phyloP scores from a whole-genome alignment of 2,113 vertebrate genomes.

The Nibea coibor region DNA sequence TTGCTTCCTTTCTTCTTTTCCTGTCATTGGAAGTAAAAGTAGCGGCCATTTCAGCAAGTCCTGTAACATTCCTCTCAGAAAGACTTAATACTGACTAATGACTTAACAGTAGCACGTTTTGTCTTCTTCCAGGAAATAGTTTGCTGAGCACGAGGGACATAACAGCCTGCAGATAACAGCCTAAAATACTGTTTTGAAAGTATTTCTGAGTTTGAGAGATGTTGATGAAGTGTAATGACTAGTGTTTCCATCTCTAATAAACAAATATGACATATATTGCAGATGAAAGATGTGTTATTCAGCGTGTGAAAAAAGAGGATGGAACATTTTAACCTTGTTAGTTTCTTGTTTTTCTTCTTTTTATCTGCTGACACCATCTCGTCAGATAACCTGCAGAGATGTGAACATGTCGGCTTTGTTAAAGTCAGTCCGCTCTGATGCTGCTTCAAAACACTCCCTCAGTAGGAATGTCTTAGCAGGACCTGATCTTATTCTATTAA shows the following conservation, averaged over 20 bases:
- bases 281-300: not conserved
- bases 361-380: slow-evolving; percentile 10
- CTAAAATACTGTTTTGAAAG: not conserved
- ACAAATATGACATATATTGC: not conserved
- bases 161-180: not conserved
- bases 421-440: not conserved
- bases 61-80: no score
- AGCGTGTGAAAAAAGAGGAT: not conserved
- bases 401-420: not conserved
- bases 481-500: no score
- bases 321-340: not conserved
- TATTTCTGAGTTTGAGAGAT: not conserved
- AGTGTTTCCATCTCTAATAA: not conserved
- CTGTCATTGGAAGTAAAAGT: not conserved
- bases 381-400: slow-evolving; percentile 1
- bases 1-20: not conserved
- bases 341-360: not conserved
- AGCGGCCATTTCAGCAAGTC: no score
- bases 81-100: not conserved
- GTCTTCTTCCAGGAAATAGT: not conserved
- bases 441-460: not conserved
- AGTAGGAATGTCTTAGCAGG: no score
- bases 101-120: not conserved
- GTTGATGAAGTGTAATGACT: not conserved
- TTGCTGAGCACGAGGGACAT: not conserved